Evolutionary conservation across 2,113 vertebrate genomes (phyloP), one percentile per base, ranked within the genome.

Genomic region (Miniopterus natalensis): DNA sequence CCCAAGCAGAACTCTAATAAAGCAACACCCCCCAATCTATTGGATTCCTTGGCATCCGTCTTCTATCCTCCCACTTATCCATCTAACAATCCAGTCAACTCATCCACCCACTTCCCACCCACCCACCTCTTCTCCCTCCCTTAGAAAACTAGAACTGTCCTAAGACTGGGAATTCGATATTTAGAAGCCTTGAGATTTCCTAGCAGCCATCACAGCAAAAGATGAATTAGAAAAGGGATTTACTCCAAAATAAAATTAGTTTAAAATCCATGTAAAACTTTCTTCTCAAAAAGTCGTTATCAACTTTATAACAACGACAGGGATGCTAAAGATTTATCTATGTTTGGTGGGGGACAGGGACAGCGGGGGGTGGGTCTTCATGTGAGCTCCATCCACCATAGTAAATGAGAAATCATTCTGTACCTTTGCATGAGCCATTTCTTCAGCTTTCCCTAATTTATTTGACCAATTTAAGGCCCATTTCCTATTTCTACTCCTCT

Each of bases 161-260:
- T 57, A 70, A 57, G n/a, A 92, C 47, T 65, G 13, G 27, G 29
- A 77, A 68, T 90, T 90, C 49, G 36, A 36, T 84, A 59, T 59
- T 74, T n/a, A 92, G 20, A 91, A 90, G 27, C 27, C 49, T 88
- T 61, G 74, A 75, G 40, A 85, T 13, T 70, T 59, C 66, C 59
- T 65, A 21, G 12, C n/a, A 85, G 47, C 25, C 59, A 80, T 79
- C 68, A 81, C 31, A 73, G 61, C 36, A 66, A 93, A 42, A 10
- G 8, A 65, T 42, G 20, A 66, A 79, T 51, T 74, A 85, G 25
- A 77, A 49, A 90, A 93, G 15, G 3, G 20, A 74, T 68, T 84
- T 70, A 75, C 20, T 75, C 25, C 51, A 90, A 87, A 90, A 77
- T 84, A 83, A 92, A 85, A 29, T 40, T 61, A 65, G 31, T 65